Evolutionary conservation across 1,140 invertebrate genomes (phyloP).

Genomic region (Drosophila ananassae): DNA sequence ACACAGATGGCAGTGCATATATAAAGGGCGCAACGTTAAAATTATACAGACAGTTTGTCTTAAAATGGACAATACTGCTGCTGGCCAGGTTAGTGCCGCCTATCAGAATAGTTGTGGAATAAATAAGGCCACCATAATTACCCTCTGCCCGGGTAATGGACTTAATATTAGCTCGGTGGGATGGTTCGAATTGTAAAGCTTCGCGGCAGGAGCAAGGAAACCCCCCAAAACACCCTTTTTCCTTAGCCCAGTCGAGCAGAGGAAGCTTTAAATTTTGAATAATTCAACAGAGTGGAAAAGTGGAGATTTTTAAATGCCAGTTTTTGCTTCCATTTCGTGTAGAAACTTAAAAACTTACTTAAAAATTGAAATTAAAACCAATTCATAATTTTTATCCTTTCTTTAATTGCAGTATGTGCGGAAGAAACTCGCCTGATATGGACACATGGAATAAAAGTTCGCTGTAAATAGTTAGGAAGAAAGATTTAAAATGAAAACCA

Average conservation of each 20-base stretch:
- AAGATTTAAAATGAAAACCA: constrained; percentile 67
- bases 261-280: neutral
- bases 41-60: constrained; percentile 54
- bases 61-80: constrained; percentile 57
- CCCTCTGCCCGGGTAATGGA: neutral
- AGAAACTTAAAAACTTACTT: too few species aligned
- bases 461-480: constrained; percentile 46
- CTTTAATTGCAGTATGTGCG: constrained; percentile 39
- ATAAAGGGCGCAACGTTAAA: constrained; percentile 61
- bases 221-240: neutral
- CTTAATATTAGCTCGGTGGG: neutral
- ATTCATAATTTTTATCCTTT: too few species aligned
- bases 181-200: neutral
- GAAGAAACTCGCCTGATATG: constrained; percentile 59
- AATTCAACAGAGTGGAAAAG: neutral
- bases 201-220: neutral
- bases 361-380: too few species aligned
- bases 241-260: too few species aligned
- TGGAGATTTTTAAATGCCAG: neutral
- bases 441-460: constrained; percentile 33
- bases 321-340: too few species aligned
- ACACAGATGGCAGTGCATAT: constrained; percentile 56
- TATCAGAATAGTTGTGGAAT: constrained; percentile 10
- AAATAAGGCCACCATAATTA: constrained; percentile 1
- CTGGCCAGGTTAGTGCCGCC: constrained; percentile 50